Evolutionary conservation across 2,888 invertebrate species (phyloP), one percentile per base, ranked within the genome.

Genomic region (Patella depressa): DNA sequence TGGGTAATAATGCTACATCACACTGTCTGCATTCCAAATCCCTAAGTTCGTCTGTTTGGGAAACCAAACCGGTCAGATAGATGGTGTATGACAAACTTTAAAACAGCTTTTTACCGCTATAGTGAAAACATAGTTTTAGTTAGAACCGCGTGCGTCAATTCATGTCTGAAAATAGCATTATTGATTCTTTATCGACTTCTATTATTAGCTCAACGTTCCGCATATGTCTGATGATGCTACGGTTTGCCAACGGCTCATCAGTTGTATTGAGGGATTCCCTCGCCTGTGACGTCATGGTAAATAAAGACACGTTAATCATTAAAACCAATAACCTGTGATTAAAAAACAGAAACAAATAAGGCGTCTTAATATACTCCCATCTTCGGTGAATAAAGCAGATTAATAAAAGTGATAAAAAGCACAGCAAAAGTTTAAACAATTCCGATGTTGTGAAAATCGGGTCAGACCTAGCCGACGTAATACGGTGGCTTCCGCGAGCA

Each of bases 401-500:
- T 34, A 34, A 34, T 34, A 34, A 7, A 34, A 7, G 34, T 34
- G 34, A 34, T 34, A 5, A 34, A 5, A 34, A 5, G 34, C 34
- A 34, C 34, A 34, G 7, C 5, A 7, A 34, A 34, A 34, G 34
- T 34, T 34, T 3, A 3, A 34, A 34, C 34, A 34, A 34, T 5
- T 34, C 34, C 7, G 34, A 34, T 34, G 19, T 24, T 65, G 65
- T 24, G 14, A 65, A 65, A 65, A 65, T 65, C 65, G 65, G 65
- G 65, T 65, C 65, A 65, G 65, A 65, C 65, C n/a, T 65, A 19
- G 65, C 65, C 65, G 65, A 65, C 65, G 65, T 65, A 65, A 65
- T 65, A 15, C 24, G 65, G 65, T 65, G 65, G 19, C 19, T 65
- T 65, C 65, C 65, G 65, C 65, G 19, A 65, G 65, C 65, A 14